A percentile compares a stretch with the other conserved stretches of the same genome.
phyloP scores from a whole-genome alignment of 2,888 invertebrate genomes.

The Caradrina clavipalpis region DNA sequence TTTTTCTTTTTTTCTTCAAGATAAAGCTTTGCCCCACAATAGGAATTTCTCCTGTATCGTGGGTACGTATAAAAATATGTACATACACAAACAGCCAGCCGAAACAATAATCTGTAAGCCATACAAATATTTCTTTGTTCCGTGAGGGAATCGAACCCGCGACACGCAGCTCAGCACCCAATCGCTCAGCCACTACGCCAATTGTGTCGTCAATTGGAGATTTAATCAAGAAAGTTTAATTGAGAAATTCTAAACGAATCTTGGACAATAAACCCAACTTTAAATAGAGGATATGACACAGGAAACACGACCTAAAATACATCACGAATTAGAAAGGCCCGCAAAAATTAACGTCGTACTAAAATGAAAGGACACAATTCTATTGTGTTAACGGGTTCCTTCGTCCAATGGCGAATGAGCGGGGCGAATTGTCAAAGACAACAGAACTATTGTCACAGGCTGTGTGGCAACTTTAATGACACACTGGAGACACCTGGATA shows the following conservation, averaged over 20 bases:
- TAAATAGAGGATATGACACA: slow-evolving; percentile 13
- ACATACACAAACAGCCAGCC: no score
- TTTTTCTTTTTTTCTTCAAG: no score
- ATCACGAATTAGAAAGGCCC: slow-evolving; percentile 45
- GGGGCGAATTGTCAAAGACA: slow-evolving; percentile 81
- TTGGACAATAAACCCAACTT: slow-evolving; percentile 3
- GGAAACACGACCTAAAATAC: slow-evolving; percentile 39
- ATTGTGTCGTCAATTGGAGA: no score
- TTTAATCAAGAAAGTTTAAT: not conserved
- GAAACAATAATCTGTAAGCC: no score
- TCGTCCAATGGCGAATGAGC: slow-evolving; percentile 70
- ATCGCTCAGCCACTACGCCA: no score
- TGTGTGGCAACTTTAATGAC: slow-evolving; percentile 65
- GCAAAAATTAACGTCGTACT: slow-evolving; percentile 35
- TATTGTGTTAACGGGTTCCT: slow-evolving; percentile 78
- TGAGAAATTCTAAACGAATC: not conserved
- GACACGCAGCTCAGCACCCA: no score
- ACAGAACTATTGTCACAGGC: slow-evolving; percentile 68
- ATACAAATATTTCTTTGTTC: no score
- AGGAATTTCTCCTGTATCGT: no score
- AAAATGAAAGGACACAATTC: slow-evolving; percentile 79
- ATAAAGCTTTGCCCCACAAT: no score
- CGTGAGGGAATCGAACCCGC: no score
- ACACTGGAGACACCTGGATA: slow-evolving; percentile 62
- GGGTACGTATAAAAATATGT: no score